phyloP scores from a whole-genome alignment of 2,113 vertebrate genomes.

The Psilopsiagon aurifrons region DNA sequence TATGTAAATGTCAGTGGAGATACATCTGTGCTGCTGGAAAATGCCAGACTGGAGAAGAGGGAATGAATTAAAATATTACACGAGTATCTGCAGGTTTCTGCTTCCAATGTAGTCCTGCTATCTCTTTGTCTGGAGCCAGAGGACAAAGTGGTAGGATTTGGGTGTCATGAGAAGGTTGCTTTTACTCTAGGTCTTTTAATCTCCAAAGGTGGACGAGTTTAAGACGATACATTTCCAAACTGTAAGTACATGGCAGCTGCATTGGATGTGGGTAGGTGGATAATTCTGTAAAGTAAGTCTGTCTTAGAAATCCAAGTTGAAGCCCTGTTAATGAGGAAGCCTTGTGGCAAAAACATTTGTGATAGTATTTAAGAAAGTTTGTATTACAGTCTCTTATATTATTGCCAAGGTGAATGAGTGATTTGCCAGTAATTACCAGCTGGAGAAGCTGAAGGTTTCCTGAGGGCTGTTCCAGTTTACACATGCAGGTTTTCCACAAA shows the following conservation, averaged over 20 bases:
- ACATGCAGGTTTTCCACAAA: not conserved
- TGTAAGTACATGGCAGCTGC: accelerated
- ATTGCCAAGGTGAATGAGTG: not conserved
- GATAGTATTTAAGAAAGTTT: not conserved
- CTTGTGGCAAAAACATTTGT: not conserved
- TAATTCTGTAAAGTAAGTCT: not conserved
- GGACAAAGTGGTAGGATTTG: not conserved
- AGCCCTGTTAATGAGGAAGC: not conserved
- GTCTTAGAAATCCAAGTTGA: not conserved
- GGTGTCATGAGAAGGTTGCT: not conserved
- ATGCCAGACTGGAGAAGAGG: not conserved
- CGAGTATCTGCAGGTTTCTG: not conserved
- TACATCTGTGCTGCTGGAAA: not conserved
- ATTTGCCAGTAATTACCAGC: not conserved
- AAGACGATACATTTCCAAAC: accelerated
- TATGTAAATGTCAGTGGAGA: not conserved
- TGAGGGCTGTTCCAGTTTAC: not conserved
- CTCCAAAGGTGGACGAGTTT: not conserved
- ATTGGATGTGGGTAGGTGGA: accelerated
- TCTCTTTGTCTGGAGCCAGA: not conserved
- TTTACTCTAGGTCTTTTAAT: not conserved
- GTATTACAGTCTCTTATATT: not conserved
- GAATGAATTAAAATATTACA: not conserved
- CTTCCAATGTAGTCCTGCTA: not conserved
- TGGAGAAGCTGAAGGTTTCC: not conserved